Conservation (phyloP, 2,888 invertebrate genomes). For the Epinotia bilunana region DNA sequence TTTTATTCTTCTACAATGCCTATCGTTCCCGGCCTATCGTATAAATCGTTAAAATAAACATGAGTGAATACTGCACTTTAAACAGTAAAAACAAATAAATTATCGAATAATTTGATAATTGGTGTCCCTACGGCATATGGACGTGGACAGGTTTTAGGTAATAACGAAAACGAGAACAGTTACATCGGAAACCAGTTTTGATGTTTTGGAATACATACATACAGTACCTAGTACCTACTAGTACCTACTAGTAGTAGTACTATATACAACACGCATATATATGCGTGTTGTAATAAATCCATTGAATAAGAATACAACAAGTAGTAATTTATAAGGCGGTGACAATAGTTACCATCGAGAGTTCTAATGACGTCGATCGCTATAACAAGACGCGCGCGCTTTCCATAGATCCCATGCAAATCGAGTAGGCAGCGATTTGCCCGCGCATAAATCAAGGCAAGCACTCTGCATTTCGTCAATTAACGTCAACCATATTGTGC, state of each 20-base stretch:
- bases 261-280: neutral
- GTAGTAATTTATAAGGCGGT: conserved; percentile 60
- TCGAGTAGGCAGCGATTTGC: conserved; percentile 72
- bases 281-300: neutral
- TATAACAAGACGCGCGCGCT: conserved; percentile 72
- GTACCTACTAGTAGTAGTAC: neutral
- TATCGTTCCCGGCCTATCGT: too few relatives aligned
- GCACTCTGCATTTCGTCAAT: conserved; percentile 71
- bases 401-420: conserved; percentile 78
- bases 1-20: too few relatives aligned
- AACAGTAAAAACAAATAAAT: neutral
- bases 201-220: neutral
- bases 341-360: conserved; percentile 63
- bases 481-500: conserved; percentile 70
- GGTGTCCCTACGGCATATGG: neutral
- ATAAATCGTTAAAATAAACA: neutral
- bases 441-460: conserved; percentile 67
- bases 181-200: neutral
- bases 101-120: neutral
- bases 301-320: conserved; percentile 4
- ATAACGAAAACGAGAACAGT: neutral
- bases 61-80: neutral
- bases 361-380: conserved; percentile 59
- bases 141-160: neutral
- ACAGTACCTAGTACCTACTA: neutral